phyloP scores from a whole-genome alignment of 2,113 vertebrate genomes.

The Nothobranchius kuhntae region DNA sequence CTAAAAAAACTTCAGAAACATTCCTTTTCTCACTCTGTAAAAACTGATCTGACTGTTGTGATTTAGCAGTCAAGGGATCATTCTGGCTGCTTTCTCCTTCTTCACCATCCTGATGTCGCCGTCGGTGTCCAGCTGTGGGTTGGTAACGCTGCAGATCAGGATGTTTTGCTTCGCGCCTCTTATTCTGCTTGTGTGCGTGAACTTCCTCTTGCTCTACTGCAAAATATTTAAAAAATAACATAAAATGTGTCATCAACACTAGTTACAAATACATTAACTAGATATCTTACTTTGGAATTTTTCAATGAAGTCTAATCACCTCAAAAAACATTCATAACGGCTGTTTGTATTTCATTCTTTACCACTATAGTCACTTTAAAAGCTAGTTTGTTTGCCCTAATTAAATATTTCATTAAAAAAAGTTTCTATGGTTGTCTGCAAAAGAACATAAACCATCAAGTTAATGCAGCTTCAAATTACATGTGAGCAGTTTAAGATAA shows the following conservation, averaged over 20 bases:
- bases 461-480: not conserved
- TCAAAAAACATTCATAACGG: too few species aligned
- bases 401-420: too few species aligned
- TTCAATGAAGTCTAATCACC: too few species aligned
- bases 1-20: slow-evolving; percentile 14
- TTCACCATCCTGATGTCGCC: slow-evolving; percentile 65
- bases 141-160: slow-evolving; percentile 91
- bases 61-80: slow-evolving; percentile 16
- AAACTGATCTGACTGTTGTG: slow-evolving; percentile 19
- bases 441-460: not conserved
- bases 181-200: slow-evolving; percentile 72
- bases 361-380: too few species aligned
- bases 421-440: not conserved
- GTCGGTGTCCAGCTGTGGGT: slow-evolving; percentile 80
- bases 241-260: not conserved
- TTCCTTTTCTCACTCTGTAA: slow-evolving; percentile 24
- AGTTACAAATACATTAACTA: too few species aligned
- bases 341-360: too few species aligned
- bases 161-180: slow-evolving; percentile 79
- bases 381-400: too few species aligned
- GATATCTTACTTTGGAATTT: too few species aligned
- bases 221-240: not conserved
- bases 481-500: too few species aligned
- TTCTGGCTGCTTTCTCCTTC: slow-evolving; percentile 57
- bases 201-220: slow-evolving; percentile 68